Base-by-base conservation (phyloP, 2,888 invertebrate genomes). In the Catocala nupta region DNA sequence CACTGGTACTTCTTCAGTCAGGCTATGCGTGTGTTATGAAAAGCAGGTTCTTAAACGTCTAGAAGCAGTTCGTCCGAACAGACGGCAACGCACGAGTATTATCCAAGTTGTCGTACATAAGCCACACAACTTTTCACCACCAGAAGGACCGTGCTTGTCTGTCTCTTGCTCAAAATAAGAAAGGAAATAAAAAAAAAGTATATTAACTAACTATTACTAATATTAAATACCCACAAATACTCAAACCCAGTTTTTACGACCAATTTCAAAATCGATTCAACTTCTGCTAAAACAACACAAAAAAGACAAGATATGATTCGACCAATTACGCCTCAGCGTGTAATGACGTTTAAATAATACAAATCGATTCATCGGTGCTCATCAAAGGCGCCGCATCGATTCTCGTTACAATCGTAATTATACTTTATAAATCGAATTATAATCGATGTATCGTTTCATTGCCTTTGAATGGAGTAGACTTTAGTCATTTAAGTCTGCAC, bases 331-430 rank as follows among this genome's bases (percentile, higher is more conserved):
- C 63, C 16, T 48, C 56, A 65, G 61, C 75, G 63, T 34, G 52
- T 44, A 42, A 49, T 34, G 5, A 55, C 65, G 48, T 69, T 73
- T 52, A 72, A 63, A 59, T 59, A 70, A 69, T 45, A 68, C 67
- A 71, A 81, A 79, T 81, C 78, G 80, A 69, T 70, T 65, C 75
- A 72, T 75, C 81, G 82, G 81, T 81, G 78, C 75, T 75, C 80
- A 79, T 90, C 91, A 90, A 91, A 85, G 82, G 77, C 59, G 70
- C 81, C 74, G 71, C 73, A 78, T 82, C 82, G 84, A 84, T 85
- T 82, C 81, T 70, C 60, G 68, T 69, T 80, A 77, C 72, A 77
- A 74, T 83, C 78, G 83, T 84, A 85, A 89, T 90, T 86, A 84
- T 79, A 81, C 81, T 77, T 71, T 70, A 73, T 70, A 71, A 81